Evolutionary conservation across 1,140 invertebrate species (phyloP).

Genomic region (Lepidurus couesii): DNA sequence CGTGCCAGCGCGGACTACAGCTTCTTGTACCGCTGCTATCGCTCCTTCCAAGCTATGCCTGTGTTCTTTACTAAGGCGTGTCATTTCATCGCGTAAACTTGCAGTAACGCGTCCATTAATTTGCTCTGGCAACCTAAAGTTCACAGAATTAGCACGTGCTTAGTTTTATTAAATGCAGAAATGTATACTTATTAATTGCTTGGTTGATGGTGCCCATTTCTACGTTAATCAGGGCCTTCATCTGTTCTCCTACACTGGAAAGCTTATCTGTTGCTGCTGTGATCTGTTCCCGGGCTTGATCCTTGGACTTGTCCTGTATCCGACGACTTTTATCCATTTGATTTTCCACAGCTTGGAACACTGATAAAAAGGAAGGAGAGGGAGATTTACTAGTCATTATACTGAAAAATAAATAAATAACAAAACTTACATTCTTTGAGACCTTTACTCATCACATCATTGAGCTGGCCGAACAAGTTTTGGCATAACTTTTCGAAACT

Average conservation of each 20-base stretch:
- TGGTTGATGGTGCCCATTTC: not conserved
- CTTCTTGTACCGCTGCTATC: not conserved
- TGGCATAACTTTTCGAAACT: conserved; percentile 76
- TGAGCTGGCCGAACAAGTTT: conserved; percentile 79
- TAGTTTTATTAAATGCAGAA: conserved; percentile 34
- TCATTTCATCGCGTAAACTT: conserved; percentile 52
- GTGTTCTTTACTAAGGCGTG: conserved; percentile 54
- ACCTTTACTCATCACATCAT: conserved; percentile 74
- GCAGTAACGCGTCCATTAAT: conserved; percentile 40
- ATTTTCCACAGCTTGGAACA: conserved; percentile 48
- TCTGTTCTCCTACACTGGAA: conserved; percentile 30
- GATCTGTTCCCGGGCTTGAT: conserved; percentile 41
- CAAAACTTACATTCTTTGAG: conserved; percentile 75
- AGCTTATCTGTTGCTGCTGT: conserved; percentile 34
- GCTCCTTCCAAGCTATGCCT: conserved; percentile 49
- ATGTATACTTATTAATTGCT: conserved; percentile 38
- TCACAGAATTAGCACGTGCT: conserved; percentile 35
- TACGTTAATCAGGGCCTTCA: not conserved
- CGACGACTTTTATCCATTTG: conserved; percentile 42
- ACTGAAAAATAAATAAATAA: not conserved
- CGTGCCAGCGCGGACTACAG: not conserved
- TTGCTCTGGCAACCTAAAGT: conserved; percentile 36
- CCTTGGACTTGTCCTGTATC: conserved; percentile 39
- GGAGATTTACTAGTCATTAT: not conserved
- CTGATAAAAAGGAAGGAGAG: conserved; percentile 39